Conservation (phyloP, 2,113 vertebrate species). For the Brachyistius frenatus region DNA sequence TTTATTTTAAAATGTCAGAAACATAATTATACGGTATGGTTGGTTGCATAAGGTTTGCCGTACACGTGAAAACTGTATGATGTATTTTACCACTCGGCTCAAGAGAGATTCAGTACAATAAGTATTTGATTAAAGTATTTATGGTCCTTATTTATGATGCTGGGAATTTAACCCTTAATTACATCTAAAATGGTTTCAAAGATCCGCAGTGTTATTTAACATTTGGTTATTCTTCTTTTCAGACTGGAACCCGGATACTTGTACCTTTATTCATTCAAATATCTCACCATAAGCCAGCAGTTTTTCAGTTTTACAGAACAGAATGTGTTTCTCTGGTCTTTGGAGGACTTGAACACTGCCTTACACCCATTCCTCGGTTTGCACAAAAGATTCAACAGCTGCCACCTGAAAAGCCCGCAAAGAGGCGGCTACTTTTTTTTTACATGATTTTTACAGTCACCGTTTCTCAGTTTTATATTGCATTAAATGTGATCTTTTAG, state of each 20-base stretch:
- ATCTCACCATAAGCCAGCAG: background rate
- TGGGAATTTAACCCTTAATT: conserved; percentile 1
- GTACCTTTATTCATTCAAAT: conserved; percentile 6
- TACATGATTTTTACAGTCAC: background rate
- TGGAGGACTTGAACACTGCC: conserved; percentile 9
- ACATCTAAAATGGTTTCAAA: background rate
- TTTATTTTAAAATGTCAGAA: conserved; percentile 33
- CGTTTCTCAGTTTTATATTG: background rate
- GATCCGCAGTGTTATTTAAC: background rate
- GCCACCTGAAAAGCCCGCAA: conserved; percentile 9
- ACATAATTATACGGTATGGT: conserved; percentile 17
- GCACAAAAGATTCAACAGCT: conserved; percentile 23
- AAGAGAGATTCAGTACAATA: background rate
- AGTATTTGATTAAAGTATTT: background rate
- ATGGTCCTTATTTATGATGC: conserved; percentile 20
- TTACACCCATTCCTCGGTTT: conserved; percentile 24
- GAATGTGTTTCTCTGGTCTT: conserved; percentile 7
- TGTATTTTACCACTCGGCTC: background rate
- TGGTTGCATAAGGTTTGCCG: conserved; percentile 24
- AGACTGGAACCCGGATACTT: background rate
- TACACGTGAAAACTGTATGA: background rate
- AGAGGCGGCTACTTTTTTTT: conserved; percentile 20
- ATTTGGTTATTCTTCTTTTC: background rate
- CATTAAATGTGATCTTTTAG: background rate
- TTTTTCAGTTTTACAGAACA: background rate